phyloP scores from a whole-genome alignment of 2,113 vertebrate species.

The Campylomormyrus numenius region DNA sequence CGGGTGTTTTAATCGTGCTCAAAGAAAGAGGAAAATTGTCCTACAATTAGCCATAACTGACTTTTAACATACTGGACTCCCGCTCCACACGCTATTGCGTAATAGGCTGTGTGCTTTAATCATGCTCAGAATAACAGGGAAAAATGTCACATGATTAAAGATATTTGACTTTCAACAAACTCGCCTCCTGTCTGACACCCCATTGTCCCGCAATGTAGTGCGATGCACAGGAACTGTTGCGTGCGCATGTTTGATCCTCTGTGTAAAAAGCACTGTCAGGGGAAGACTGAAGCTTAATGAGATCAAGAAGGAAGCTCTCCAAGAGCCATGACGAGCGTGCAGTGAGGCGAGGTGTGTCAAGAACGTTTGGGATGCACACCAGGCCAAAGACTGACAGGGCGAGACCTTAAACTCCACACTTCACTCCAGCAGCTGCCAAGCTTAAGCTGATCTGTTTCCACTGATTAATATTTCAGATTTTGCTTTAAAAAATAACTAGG shows the following conservation, averaged over 20 bases:
- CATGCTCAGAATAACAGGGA: neutral
- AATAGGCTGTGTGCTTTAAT: neutral
- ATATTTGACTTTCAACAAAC: neutral
- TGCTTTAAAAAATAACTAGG: no score
- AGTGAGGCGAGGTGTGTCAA: neutral
- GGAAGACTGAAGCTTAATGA: neutral
- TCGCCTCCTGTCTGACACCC: neutral
- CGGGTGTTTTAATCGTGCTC: neutral
- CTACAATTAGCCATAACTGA: neutral
- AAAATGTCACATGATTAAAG: neutral
- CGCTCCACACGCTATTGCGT: neutral
- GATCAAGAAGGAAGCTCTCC: neutral
- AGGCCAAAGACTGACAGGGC: neutral
- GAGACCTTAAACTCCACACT: neutral
- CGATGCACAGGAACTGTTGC: neutral
- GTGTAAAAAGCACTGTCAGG: neutral
- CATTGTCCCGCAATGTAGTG: no score
- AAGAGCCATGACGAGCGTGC: neutral
- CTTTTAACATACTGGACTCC: neutral
- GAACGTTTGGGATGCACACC: neutral
- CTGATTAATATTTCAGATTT: conserved; percentile 18
- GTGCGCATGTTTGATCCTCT: neutral
- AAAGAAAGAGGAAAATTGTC: neutral
- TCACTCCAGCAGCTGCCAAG: neutral
- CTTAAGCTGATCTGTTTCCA: conserved; percentile 13